Evolutionary conservation across 2,113 vertebrate species (phyloP), one percentile per base, ranked within the genome.

Genomic region (Percopsis transmontana): DNA sequence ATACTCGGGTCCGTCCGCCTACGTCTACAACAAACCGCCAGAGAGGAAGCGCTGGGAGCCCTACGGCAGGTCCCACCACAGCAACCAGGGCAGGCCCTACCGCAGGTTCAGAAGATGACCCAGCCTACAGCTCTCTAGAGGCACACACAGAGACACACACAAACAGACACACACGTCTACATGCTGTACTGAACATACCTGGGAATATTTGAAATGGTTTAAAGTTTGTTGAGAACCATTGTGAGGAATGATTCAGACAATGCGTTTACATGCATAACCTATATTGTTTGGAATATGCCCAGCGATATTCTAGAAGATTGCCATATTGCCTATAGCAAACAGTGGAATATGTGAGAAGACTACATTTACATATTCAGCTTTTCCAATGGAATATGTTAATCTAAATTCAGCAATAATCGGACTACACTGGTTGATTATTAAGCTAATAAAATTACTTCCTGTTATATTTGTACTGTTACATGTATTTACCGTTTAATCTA

Each of bases 1-100:
- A 70, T 94, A 94, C 58, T 87, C 94, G 0, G 95, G 94, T 15
- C 94, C 95, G 0, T 95, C 96, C 0, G 89, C 95, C 18, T 97
- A 99, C 75, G 91, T 95, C 52, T 96, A 99, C 91, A 97, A 98
- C 91, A 98, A 98, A 65, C 94, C 97, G 0, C 92, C 94, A 0
- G 96, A 98, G 73, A 97, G 95, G 92, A 97, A 96, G 87, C 95
- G 95, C 89, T 95, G 94, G 90, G 91, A 95, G 83, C 97, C 97
- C 41, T 98, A 99, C 80, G 77, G 79, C 21, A 89, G 84, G 84
- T 79, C 87, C 12, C 81, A 87, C 75, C 84, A 85, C 79, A 84
- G 72, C 50, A 83, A 83, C 79, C 85, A 87, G 83, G 92, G 93
- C 85, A 94, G 88, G 66, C 90, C 85, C 69, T 89, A 87, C 81